These are phyloP conservation scores for Poecile montanus DNA, from an alignment of 2,797 vertebrate genomes.

Conservation along the genomic window DNA sequence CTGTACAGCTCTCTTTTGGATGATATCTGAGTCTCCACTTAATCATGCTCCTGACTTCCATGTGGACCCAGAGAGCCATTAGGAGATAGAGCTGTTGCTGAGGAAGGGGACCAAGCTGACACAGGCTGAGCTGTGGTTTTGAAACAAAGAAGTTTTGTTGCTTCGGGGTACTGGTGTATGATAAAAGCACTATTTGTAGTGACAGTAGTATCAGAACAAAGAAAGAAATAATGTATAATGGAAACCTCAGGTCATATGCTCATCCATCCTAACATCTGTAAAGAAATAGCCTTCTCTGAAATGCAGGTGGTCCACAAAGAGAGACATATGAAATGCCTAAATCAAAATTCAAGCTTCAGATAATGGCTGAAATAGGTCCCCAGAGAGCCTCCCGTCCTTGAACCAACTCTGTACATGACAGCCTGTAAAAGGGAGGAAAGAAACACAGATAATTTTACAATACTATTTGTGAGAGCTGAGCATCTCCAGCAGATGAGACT, in stretches of 20 bases:
- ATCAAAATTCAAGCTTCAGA: constrained; percentile 6
- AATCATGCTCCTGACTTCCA: not conserved
- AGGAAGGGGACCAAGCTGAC: not conserved
- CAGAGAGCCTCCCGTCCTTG: not conserved
- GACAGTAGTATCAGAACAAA: not conserved
- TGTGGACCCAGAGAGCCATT: not conserved
- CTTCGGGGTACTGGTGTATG: not conserved
- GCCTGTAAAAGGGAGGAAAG: not conserved
- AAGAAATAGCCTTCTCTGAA: not conserved
- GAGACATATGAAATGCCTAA: not conserved
- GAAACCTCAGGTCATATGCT: not conserved
- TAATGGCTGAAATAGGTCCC: not conserved
- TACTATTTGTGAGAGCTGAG: not conserved
- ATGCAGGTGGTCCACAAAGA: not conserved
- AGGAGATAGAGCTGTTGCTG: not conserved
- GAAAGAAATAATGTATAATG: not conserved
- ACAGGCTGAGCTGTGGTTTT: not conserved
- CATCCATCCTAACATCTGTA: not conserved
- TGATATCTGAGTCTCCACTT: not conserved
- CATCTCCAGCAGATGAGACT: accelerated
- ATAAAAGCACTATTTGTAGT: not conserved
- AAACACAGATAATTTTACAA: not conserved
- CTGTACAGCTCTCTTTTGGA: not conserved
- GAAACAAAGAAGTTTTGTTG: not conserved
- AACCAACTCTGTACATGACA: not conserved